These are phyloP conservation scores for Tupaia chinensis DNA, from an alignment of 2,113 vertebrate genomes.

Conservation along the genomic window DNA sequence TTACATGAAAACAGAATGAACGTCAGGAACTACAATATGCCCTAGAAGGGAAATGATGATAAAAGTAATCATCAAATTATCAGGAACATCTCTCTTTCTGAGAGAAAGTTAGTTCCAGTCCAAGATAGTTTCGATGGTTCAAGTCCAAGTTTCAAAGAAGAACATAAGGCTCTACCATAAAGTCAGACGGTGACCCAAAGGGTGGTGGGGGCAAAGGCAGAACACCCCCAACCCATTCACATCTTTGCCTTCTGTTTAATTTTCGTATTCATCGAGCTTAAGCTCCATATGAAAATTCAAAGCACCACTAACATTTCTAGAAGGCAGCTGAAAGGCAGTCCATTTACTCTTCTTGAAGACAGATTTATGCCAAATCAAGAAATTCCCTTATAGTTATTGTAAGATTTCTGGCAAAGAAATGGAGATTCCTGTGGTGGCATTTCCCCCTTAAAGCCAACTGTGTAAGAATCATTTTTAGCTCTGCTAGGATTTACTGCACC, in stretches of 20 bases:
- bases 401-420: slow-evolving; percentile 6
- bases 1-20: slow-evolving; percentile 14
- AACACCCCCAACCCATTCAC: not conserved
- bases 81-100: not conserved
- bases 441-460: not conserved
- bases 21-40: slow-evolving; percentile 10
- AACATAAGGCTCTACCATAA: not conserved
- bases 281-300: not conserved
- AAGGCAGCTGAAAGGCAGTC: not conserved
- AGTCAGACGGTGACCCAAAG: not conserved
- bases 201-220: not conserved
- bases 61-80: slow-evolving; percentile 37
- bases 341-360: not conserved
- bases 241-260: not conserved
- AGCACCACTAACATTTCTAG: not conserved
- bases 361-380: slow-evolving; percentile 15
- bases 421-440: not conserved
- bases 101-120: not conserved
- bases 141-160: not conserved
- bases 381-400: not conserved
- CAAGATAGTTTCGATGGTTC: not conserved
- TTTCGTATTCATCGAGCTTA: not conserved
- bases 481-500: not conserved
- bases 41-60: not conserved
- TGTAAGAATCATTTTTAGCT: not conserved